phyloP scores from a whole-genome alignment of 37 sponge, comb jelly and placozoan species.

The Tethya wilhelma region DNA sequence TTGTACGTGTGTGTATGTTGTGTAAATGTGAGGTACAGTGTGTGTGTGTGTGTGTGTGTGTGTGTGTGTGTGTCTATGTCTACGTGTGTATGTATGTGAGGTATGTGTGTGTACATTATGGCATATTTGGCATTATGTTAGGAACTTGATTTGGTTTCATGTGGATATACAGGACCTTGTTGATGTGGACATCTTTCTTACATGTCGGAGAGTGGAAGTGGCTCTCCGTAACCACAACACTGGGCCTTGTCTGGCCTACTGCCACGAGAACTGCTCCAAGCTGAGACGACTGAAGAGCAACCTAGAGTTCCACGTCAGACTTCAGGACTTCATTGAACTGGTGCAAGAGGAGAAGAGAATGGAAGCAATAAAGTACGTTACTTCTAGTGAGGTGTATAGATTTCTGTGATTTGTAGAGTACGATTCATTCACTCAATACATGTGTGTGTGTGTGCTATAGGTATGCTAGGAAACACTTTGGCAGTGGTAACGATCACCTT shows the following conservation, averaged over 20 bases:
- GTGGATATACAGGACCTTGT: conserved; percentile 64
- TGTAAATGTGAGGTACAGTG: no score
- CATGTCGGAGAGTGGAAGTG: conserved; percentile 85
- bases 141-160: background rate
- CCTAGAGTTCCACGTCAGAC: conserved; percentile 84
- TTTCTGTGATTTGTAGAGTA: no score
- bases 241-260: conserved; percentile 90
- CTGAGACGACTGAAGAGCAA: conserved; percentile 90
- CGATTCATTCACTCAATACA: background rate
- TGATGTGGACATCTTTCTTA: conserved; percentile 85
- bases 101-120: no score
- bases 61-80: no score
- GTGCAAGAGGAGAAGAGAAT: conserved; percentile 64
- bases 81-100: no score
- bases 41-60: no score
- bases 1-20: no score
- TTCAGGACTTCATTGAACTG: conserved; percentile 95
- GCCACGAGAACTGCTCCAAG: conserved; percentile 92
- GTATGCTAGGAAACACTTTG: conserved; percentile 87
- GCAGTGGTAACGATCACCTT: conserved; percentile 45
- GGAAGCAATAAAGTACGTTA: conserved; percentile 88
- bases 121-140: background rate
- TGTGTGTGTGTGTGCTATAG: no score
- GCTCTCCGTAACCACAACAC: conserved; percentile 78
- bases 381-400: no score